Base-by-base conservation (phyloP, 2,888 invertebrate species). In the Drosophila histrio region DNA sequence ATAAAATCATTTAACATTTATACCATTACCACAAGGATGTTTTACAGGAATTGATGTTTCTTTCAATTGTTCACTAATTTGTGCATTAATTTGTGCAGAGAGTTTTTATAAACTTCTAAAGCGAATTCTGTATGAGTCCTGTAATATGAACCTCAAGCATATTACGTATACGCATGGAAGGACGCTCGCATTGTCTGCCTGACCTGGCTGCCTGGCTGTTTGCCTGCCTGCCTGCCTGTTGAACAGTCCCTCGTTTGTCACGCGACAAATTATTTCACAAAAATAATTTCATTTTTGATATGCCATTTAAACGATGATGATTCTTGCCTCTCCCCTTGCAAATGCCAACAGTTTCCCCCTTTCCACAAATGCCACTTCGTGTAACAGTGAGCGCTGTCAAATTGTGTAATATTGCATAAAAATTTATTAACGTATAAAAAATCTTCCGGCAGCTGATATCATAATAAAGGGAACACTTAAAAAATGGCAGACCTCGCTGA, bases 401-500 rank as follows among this genome's bases (percentile, higher is more conserved):
- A 81, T 81, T 87, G 80, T 85, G 86, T 82, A 85, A 82, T 82
- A 87, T 82, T 87, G 79, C 85, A 87, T 82, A 79, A 79, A 85
- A 87, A 82, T 87, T 85, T 88, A 83, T 86, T 80, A 88, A 88
- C 69, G 68, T 60, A 77, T 77, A 80, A 73, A 83, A 79, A 80
- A 69, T 72, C 52, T 72, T 67, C 72, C 86, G 88, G 69, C 81
- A 85, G 81, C 88, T 85, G 81, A 82, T 82, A 82, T 76, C 82
- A 86, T 82, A 87, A 82, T 87, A 87, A 87, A 83, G 77, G 82
- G 70, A 69, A 82, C 88, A 87, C 77, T 85, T 87, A 86, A 87
- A 80, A 82, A 82, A 75, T 82, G 87, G 63, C 76, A 65, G 56
- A 39, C 57, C 52, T 41, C 72, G 22, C n/a, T 47, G 21, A 38